Base-by-base conservation (phyloP, 2,113 vertebrate species). In the Perognathus longimembris region DNA sequence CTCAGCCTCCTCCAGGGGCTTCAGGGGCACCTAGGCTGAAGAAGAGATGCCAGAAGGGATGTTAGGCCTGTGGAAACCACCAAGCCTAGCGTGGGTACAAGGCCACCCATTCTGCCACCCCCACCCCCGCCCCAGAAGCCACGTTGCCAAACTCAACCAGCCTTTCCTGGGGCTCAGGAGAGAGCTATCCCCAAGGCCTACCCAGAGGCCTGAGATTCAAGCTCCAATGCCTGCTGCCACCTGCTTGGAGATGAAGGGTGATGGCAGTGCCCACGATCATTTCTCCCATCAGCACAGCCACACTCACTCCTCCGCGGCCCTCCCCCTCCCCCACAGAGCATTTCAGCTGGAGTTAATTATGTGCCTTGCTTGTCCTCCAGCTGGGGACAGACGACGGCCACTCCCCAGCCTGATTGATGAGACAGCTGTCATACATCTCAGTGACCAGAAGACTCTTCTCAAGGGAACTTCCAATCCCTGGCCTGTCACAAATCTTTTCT, bases 281-380 rank as follows among this genome's bases (percentile, higher is more conserved):
- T 5, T 5, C 38, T 22, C 34, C 61, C 14, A 0, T 7, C 15
- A 54, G n/a, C 12, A 0, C 17, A 7, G 38, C 40, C 84, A 38
- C 73, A 18, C 59, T 54, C 75, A 73, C 63, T 57, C 28, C 74
- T 92, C 57, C 57, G 17, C 69, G 69, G 81, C 38, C n/a, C 5
- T 2, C 69, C 26, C 9, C 17, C 2, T 0, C 32, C 40, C 1
- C 24, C 32, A 6, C 50, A 63, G 20, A 14, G 17, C 50, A 7
- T 30, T 42, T 34, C 84, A 45, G 42, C 38, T 54, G 45, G 71
- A 91, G 71, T 89, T 89, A 82, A 80, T 76, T 63, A 91, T 3
- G 5, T 64, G 76, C 45, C 80, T 76, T 15, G 3, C 63, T 76
- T 74, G 63, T 84, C 87, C 69, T 92, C 80, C 50, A 80, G 73